phyloP scores from a whole-genome alignment of 2,888 invertebrate species.

The Xylophagus ater region DNA sequence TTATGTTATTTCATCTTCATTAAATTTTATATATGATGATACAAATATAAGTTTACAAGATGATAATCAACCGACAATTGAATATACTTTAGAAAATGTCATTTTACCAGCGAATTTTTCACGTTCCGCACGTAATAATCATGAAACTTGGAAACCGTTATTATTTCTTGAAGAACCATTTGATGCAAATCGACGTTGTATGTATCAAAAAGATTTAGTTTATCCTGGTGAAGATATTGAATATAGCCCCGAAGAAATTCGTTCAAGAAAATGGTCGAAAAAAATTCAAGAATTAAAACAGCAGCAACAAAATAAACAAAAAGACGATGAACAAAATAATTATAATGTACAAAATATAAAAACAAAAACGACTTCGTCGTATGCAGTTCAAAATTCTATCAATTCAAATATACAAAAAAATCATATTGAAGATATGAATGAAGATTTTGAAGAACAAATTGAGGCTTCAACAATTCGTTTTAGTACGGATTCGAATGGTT shows the following conservation, averaged over 20 bases:
- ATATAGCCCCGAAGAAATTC: slow-evolving; percentile 37
- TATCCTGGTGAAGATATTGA: slow-evolving; percentile 35
- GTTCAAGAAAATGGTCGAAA: slow-evolving; percentile 26
- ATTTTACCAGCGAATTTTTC: slow-evolving; percentile 34
- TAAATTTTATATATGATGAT: slow-evolving; percentile 19
- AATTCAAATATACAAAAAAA: background rate
- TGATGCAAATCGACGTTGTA: slow-evolving; percentile 34
- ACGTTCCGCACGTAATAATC: slow-evolving; percentile 31
- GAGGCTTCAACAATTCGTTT: slow-evolving; percentile 34
- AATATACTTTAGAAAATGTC: slow-evolving; percentile 24
- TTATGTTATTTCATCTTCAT: slow-evolving; percentile 18
- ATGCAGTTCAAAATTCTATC: background rate
- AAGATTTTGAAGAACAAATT: slow-evolving; percentile 31
- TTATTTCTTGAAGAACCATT: slow-evolving; percentile 36
- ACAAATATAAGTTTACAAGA: slow-evolving; percentile 5
- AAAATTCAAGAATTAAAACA: slow-evolving; percentile 12
- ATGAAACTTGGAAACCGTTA: slow-evolving; percentile 38
- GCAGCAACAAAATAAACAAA: slow-evolving; percentile 11
- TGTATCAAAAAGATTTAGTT: slow-evolving; percentile 33
- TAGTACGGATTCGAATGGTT: slow-evolving; percentile 30
- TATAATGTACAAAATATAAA: slow-evolving; percentile 15
- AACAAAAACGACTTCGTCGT: background rate
- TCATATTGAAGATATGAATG: slow-evolving; percentile 9
- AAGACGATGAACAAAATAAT: slow-evolving; percentile 13
- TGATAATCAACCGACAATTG: slow-evolving; percentile 7